phyloP scores from a whole-genome alignment of 2,113 vertebrate genomes.

The Salvelinus fontinalis region DNA sequence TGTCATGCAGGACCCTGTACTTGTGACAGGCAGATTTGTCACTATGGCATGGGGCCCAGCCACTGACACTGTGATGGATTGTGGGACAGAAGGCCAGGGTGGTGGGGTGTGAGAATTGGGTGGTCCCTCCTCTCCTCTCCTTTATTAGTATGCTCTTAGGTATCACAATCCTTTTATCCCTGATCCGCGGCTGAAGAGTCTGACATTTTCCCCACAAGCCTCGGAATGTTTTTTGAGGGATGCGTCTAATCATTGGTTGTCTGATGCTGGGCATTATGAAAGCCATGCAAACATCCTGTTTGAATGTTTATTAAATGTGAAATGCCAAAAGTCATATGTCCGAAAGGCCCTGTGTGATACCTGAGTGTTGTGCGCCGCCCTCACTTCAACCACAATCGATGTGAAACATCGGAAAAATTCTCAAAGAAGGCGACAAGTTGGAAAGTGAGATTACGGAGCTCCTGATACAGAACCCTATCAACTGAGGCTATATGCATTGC shows the following conservation, averaged over 20 bases:
- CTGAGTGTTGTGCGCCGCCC: not conserved
- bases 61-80: slow-evolving; percentile 65
- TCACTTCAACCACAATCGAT: not conserved
- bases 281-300: slow-evolving; percentile 15
- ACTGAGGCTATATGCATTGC: not conserved
- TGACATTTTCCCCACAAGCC: not conserved
- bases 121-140: not conserved
- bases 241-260: slow-evolving; percentile 20
- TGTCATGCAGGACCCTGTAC: slow-evolving; percentile 42
- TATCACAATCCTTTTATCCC: slow-evolving; percentile 9
- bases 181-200: not conserved
- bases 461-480: no score
- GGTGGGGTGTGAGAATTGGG: slow-evolving; percentile 9
- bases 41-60: slow-evolving; percentile 47
- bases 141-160: slow-evolving; percentile 31
- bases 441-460: no score
- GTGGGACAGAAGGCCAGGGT: slow-evolving; percentile 51
- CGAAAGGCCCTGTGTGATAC: not conserved
- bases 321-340: slow-evolving; percentile 36
- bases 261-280: not conserved
- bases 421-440: not conserved
- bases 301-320: slow-evolving; percentile 46
- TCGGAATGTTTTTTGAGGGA: slow-evolving; percentile 4
- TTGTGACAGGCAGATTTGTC: slow-evolving; percentile 69
- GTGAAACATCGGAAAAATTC: not conserved